phyloP scores from a whole-genome alignment of 2,888 invertebrate genomes.

The Dascillus cervinus region DNA sequence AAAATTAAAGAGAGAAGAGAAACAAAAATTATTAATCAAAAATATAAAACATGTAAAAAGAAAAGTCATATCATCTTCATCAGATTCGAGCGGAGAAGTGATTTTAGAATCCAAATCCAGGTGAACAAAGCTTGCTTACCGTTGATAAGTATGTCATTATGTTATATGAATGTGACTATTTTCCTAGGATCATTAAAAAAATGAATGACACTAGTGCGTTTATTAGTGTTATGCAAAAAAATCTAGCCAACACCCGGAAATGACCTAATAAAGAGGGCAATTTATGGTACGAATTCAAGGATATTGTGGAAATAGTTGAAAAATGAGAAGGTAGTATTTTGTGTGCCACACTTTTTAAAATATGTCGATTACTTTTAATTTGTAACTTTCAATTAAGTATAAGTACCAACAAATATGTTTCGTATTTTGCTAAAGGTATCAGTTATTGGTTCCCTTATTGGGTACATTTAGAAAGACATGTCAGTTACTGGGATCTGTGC shows the following conservation, averaged over 20 bases:
- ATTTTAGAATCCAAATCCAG: background rate
- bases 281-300: conserved; percentile 2
- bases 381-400: too few relatives aligned
- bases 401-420: background rate
- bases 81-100: conserved; percentile 2
- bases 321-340: conserved; percentile 3
- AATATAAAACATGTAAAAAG: conserved; percentile 1
- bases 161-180: too few relatives aligned
- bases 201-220: background rate
- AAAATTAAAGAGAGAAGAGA: background rate
- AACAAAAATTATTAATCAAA: conserved; percentile 1
- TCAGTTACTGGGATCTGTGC: too few relatives aligned
- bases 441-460: conserved; percentile 2
- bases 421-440: background rate
- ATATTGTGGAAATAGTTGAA: conserved; percentile 3
- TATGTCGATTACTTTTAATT: conserved; percentile 2
- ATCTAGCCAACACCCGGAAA: background rate
- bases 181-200: conserved; percentile 3
- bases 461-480: background rate
- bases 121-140: background rate
- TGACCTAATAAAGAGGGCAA: conserved; percentile 1
- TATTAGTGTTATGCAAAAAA: conserved; percentile 3
- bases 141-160: conserved; percentile 3
- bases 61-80: conserved; percentile 1
- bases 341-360: conserved; percentile 3